Conservation (phyloP, 1,140 invertebrate genomes). For the Caenorhabditis elegans region DNA sequence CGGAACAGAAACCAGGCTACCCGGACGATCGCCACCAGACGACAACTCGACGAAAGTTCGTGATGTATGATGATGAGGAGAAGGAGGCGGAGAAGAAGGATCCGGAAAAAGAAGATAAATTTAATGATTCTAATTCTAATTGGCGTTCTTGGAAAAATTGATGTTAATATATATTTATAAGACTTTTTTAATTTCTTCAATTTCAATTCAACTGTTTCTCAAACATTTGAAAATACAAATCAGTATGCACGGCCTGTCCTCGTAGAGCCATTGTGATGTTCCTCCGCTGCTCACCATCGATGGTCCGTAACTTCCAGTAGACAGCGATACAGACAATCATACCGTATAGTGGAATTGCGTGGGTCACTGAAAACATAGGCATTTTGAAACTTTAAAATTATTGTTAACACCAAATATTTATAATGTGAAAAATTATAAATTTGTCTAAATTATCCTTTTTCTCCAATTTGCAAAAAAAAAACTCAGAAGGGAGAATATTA, state of each 20-base stretch:
- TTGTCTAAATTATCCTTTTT: too few species aligned
- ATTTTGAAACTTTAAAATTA: too few species aligned
- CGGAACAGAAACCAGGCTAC: not conserved
- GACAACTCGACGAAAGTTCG: not conserved
- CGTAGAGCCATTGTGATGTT: not conserved
- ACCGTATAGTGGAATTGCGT: not conserved
- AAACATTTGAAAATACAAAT: slow-evolving; percentile 14
- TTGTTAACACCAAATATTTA: too few species aligned
- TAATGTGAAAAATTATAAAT: too few species aligned
- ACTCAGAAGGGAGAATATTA: too few species aligned
- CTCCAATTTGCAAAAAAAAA: too few species aligned
- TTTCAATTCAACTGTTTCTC: not conserved
- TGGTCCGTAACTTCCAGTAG: not conserved
- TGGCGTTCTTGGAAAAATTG: too few species aligned
- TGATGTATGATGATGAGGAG: slow-evolving; percentile 1
- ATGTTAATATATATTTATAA: too few species aligned
- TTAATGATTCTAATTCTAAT: not conserved
- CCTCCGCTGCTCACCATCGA: not conserved
- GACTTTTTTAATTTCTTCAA: too few species aligned
- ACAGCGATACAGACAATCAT: not conserved
- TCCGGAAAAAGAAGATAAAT: not conserved
- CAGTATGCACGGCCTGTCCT: not conserved
- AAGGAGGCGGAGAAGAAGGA: not conserved
- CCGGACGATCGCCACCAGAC: not conserved
- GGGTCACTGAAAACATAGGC: not conserved